A percentile compares a stretch with the other conserved stretches of the same genome.
These are phyloP conservation scores for Lycodopsis pacificus DNA, from an alignment of 2,797 vertebrate genomes.

Conservation along the genomic window DNA sequence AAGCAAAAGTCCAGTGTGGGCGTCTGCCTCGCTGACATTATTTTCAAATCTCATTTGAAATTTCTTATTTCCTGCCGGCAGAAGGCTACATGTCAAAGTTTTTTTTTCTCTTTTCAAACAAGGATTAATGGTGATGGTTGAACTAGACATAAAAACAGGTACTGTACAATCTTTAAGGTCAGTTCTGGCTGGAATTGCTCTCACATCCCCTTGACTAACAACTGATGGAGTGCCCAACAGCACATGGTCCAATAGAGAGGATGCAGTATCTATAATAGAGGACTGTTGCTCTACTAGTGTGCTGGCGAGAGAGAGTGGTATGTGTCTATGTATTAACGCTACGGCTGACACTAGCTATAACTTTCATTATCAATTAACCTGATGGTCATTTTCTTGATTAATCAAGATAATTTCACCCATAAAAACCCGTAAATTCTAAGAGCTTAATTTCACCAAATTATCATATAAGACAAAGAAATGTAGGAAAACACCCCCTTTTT, in stretches of 20 bases:
- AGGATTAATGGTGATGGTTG: neutral
- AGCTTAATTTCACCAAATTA: neutral
- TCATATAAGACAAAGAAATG: neutral
- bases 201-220: slow-evolving; percentile 14
- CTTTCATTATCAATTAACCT: neutral
- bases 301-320: neutral
- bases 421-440: neutral
- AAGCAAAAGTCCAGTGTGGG: slow-evolving; percentile 13
- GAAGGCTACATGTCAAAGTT: neutral
- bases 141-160: slow-evolving; percentile 12
- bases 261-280: neutral
- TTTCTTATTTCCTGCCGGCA: neutral
- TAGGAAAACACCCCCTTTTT: neutral
- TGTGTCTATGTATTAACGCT: neutral
- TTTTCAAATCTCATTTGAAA: neutral
- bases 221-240: neutral
- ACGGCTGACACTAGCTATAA: neutral
- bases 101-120: slow-evolving; percentile 10
- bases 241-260: neutral
- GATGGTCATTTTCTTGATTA: neutral
- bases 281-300: neutral
- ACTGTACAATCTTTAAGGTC: neutral
- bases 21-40: slow-evolving; percentile 9
- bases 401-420: neutral
- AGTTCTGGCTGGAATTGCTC: neutral